These are phyloP conservation scores for Agraylea sexmaculata DNA, from an alignment of 1,140 invertebrate species.

Conservation along the genomic window DNA sequence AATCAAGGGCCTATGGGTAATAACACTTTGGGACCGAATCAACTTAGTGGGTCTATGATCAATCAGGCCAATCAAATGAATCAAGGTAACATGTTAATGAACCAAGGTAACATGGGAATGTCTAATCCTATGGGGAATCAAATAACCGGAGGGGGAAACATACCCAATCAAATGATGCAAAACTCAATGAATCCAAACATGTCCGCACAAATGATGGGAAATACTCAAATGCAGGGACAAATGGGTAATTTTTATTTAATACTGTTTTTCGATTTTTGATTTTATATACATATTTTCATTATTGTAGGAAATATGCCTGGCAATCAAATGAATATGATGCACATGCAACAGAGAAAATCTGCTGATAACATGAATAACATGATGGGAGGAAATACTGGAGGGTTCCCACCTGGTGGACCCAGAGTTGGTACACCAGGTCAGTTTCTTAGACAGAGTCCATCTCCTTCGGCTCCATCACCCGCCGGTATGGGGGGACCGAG, in stretches of 20 bases:
- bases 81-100: slow-evolving; percentile 23
- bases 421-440: slow-evolving; percentile 50
- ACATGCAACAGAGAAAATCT: slow-evolving; percentile 42
- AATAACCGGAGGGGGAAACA: slow-evolving; percentile 15
- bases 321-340: slow-evolving; percentile 41
- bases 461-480: slow-evolving; percentile 56
- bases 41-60: slow-evolving; percentile 38
- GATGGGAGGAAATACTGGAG: slow-evolving; percentile 23
- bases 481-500: slow-evolving; percentile 48
- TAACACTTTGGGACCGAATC: slow-evolving; percentile 31
- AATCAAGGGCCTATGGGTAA: slow-evolving; percentile 27
- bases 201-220: slow-evolving; percentile 26
- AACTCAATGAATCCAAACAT: slow-evolving; percentile 20
- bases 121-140: slow-evolving; percentile 18
- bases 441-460: slow-evolving; percentile 57
- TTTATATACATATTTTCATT: background rate
- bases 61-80: slow-evolving; percentile 34
- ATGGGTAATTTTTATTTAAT: slow-evolving; percentile 24
- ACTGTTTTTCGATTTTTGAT: background rate
- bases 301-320: slow-evolving; percentile 34
- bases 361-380: slow-evolving; percentile 36
- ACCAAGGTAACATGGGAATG: slow-evolving; percentile 10
- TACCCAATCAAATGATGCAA: slow-evolving; percentile 17
- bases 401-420: slow-evolving; percentile 34
- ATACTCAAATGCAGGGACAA: slow-evolving; percentile 34